Evolutionary conservation across 2,113 vertebrate genomes (phyloP).

Genomic region (Barnardius zonarius): DNA sequence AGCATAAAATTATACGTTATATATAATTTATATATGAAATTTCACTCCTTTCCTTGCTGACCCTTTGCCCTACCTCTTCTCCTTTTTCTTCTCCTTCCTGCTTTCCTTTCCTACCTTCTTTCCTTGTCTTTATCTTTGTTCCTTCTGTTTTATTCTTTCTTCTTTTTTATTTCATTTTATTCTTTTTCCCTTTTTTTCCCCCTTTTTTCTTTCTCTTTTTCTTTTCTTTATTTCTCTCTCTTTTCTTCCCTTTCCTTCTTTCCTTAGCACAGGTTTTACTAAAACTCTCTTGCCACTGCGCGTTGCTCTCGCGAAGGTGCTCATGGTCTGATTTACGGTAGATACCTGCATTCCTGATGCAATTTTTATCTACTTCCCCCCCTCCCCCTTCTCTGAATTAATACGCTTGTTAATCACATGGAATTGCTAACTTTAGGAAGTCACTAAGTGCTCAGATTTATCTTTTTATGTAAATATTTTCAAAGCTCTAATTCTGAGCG

Average conservation of each 20-base stretch:
- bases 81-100: background rate
- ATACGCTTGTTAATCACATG: slow-evolving; percentile 46
- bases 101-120: background rate
- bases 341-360: slow-evolving; percentile 50
- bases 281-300: background rate
- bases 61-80: background rate
- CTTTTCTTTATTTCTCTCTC: rapidly evolving
- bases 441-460: slow-evolving; percentile 38
- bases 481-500: slow-evolving; percentile 1
- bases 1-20: background rate
- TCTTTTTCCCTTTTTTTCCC: rapidly evolving
- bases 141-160: rapidly evolving
- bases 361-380: slow-evolving; percentile 21
- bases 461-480: slow-evolving; percentile 65
- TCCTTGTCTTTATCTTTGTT: too few species aligned
- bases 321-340: background rate
- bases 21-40: background rate
- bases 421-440: slow-evolving; percentile 24
- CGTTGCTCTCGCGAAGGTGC: background rate
- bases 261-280: background rate
- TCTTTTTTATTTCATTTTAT: rapidly evolving
- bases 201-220: rapidly evolving
- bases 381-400: slow-evolving; percentile 13
- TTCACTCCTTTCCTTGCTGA: background rate
- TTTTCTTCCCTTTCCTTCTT: background rate